Conservation (phyloP, 2,113 vertebrate species). For the Cottus gobio region DNA sequence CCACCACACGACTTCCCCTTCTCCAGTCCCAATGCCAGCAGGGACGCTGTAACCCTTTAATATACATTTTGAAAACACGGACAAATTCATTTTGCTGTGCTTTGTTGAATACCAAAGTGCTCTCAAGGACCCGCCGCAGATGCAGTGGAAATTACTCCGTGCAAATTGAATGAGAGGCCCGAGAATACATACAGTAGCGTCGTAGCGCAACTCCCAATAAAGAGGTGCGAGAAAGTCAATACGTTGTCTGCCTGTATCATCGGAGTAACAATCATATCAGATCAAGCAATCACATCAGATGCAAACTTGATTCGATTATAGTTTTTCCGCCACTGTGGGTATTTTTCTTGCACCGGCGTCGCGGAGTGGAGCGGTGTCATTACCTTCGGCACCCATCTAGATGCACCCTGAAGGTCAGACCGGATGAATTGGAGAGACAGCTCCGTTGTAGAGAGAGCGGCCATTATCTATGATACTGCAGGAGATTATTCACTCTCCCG, state of each 20-base stretch:
- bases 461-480: slow-evolving; percentile 70
- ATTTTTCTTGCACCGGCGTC: slow-evolving; percentile 26
- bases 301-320: slow-evolving; percentile 60
- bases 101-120: slow-evolving; percentile 54
- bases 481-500: slow-evolving; percentile 66
- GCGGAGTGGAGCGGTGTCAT: slow-evolving; percentile 59
- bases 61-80: slow-evolving; percentile 43
- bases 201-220: slow-evolving; percentile 37
- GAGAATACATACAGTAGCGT: background rate
- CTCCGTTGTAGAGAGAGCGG: slow-evolving; percentile 65
- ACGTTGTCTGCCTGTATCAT: slow-evolving; percentile 27
- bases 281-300: slow-evolving; percentile 58
- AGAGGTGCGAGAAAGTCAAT: slow-evolving; percentile 41
- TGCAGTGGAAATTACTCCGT: slow-evolving; percentile 34
- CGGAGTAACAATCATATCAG: slow-evolving; percentile 44
- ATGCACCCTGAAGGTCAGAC: slow-evolving; percentile 78
- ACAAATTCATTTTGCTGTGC: slow-evolving; percentile 43
- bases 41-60: slow-evolving; percentile 52
- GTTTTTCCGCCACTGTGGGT: slow-evolving; percentile 32
- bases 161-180: slow-evolving; percentile 44
- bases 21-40: slow-evolving; percentile 35
- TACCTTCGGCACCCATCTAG: slow-evolving; percentile 71
- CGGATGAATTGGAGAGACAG: slow-evolving; percentile 74
- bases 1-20: slow-evolving; percentile 14
- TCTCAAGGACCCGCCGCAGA: slow-evolving; percentile 37